Conservation (phyloP, 2,888 invertebrate genomes). For the Cheilosia grossa region DNA sequence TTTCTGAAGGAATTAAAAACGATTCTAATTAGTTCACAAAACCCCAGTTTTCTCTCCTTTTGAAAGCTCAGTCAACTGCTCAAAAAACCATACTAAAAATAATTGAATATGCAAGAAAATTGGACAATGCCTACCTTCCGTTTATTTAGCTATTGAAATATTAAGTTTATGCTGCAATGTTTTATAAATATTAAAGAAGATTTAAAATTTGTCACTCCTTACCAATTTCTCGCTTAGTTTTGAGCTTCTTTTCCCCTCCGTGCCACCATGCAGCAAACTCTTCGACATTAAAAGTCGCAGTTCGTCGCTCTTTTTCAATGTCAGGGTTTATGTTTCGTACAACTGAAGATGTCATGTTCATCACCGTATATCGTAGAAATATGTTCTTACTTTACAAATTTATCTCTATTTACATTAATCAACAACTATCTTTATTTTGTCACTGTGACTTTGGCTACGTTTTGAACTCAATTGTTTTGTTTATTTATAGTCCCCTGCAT, state of each 20-base stretch:
- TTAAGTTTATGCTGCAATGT: too few relatives aligned
- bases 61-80: too few relatives aligned
- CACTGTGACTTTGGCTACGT: neutral
- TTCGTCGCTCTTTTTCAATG: slow-evolving; percentile 78
- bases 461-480: neutral
- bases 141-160: neutral
- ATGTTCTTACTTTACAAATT: neutral
- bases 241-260: slow-evolving; percentile 89
- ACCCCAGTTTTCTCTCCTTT: too few relatives aligned
- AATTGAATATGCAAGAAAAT: neutral
- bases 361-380: neutral
- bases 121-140: neutral
- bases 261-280: slow-evolving; percentile 92
- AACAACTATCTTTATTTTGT: neutral
- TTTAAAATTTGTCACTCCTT: slow-evolving; percentile 28
- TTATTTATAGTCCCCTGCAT: too few relatives aligned
- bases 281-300: slow-evolving; percentile 86
- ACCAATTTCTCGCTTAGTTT: slow-evolving; percentile 85
- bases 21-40: too few relatives aligned
- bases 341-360: slow-evolving; percentile 1
- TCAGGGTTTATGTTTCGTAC: slow-evolving; percentile 77
- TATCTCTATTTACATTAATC: neutral
- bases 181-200: neutral
- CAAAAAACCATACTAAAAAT: too few relatives aligned
- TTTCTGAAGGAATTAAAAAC: too few relatives aligned